phyloP scores from a whole-genome alignment of 2,797 vertebrate species.

The Trichosurus vulpecula region DNA sequence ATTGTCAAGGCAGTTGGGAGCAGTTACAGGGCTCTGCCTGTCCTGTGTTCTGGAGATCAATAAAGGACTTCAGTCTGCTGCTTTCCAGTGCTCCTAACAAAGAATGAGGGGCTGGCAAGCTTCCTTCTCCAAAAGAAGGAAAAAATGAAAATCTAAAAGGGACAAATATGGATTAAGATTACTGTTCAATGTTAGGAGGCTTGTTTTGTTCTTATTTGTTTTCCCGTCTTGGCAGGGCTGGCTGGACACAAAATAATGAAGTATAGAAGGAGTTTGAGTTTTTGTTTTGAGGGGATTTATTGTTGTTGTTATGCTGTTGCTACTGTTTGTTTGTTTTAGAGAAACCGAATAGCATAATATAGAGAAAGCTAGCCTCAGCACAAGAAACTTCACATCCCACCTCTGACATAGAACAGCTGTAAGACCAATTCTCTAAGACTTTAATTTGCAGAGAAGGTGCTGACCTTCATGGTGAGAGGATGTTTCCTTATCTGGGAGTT shows the following conservation, averaged over 20 bases:
- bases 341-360: not conserved
- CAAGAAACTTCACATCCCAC: not conserved
- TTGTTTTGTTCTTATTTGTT: conserved; percentile 1
- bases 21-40: not conserved
- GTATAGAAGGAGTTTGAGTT: not conserved
- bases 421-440: not conserved
- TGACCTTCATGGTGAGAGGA: not conserved
- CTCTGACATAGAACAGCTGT: not conserved
- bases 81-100: conserved; percentile 53
- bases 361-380: not conserved
- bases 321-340: not conserved
- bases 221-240: conserved; percentile 41
- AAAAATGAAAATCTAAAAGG: conserved; percentile 24
- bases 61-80: conserved; percentile 48
- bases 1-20: conserved; percentile 44
- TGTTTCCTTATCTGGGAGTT: not conserved
- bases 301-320: not conserved
- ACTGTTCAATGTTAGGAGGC: conserved; percentile 29
- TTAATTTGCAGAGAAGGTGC: not conserved
- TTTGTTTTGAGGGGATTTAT: not conserved
- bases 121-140: conserved; percentile 48
- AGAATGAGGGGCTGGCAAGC: conserved; percentile 32
- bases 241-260: not conserved
- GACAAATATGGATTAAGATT: conserved; percentile 38
- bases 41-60: conserved; percentile 61